Percentiles rank a stretch among this genome's conserved stretches.
Evolutionary conservation across 1,140 invertebrate genomes (phyloP).

Genomic region (Drosophila watanabei): DNA sequence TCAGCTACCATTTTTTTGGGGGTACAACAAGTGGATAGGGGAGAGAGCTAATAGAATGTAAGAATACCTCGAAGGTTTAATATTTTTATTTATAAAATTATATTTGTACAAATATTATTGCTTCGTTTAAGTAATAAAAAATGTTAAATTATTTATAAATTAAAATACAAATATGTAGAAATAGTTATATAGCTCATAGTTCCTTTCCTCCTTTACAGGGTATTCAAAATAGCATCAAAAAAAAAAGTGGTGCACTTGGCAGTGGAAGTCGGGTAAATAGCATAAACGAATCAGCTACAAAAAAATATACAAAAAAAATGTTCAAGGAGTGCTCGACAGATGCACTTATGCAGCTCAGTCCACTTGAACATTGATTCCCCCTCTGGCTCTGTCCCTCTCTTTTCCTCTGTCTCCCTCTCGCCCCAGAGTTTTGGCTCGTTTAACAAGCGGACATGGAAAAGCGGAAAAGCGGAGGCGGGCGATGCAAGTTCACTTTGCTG

Average conservation of each 20-base stretch:
- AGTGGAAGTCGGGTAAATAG: constrained; percentile 41
- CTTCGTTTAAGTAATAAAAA: no score
- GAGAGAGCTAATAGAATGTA: not conserved
- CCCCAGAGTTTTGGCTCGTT: constrained; percentile 5
- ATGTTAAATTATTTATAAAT: not conserved
- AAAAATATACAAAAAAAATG: constrained; percentile 20
- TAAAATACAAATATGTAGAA: not conserved
- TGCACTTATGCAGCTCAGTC: constrained; percentile 57
- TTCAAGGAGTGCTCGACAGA: constrained; percentile 40
- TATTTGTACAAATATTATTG: no score
- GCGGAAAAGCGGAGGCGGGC: constrained; percentile 1
- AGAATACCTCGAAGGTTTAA: not conserved
- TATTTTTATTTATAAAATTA: no score
- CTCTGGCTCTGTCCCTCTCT: not conserved
- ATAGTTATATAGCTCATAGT: not conserved
- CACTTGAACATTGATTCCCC: constrained; percentile 42
- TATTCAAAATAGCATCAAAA: constrained; percentile 11
- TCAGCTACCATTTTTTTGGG: constrained; percentile 1
- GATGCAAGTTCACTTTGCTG: constrained; percentile 39
- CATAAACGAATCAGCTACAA: constrained; percentile 45
- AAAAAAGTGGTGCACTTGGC: constrained; percentile 33
- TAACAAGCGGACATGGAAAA: constrained; percentile 16
- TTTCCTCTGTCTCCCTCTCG: not conserved
- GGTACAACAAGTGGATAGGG: not conserved
- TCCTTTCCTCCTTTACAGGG: not conserved